Evolutionary conservation across 2,113 vertebrate genomes (phyloP), one percentile per base, ranked within the genome.

Genomic region (Copsychus sechellarum): DNA sequence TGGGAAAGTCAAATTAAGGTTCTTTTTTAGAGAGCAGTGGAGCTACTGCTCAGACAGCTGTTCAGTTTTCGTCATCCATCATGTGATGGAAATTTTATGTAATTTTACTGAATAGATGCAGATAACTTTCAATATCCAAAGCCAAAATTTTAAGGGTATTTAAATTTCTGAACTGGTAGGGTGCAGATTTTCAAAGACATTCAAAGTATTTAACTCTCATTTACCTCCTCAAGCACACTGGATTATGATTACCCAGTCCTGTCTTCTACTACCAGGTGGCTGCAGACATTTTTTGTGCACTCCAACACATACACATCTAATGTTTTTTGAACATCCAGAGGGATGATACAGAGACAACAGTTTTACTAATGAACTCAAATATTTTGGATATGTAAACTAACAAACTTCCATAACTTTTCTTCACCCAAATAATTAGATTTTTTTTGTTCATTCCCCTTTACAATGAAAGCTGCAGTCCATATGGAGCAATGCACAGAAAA

Each of bases 1-100:
- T 66, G 80, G 67, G 71, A 93, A 94, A 88, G 69, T 86, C 23
- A 88, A 94, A 93, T 73, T 57, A 78, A 81, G 38, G 38, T 15
- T 72, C n/a, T 70, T 79, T 84, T 82, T 80, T 14, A 70, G 25
- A 69, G 36, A 94, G 54, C 62, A 80, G 38, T 34, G 38, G 23
- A 62, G 51, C 62, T 86, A 73, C 54, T 58, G 31, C 78, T 90
- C 81, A 65, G 43, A 70, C 33, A 78, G 42, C 69, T 77, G 51
- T 31, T 93, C 45, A 80, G 64, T 80, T 94, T 73, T 57, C 76
- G 47, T 34, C 53, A 76, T 18, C 42, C 43, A 53, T 60, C 77
- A 61, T 26, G 66, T 42, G 66, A 79, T 2, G 5, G 61, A 85
- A 93, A 80, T 45, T 51, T 54, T 81, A 58, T 64, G 76, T 69